phyloP scores from a whole-genome alignment of 2,113 vertebrate genomes.

The Rynchops niger region DNA sequence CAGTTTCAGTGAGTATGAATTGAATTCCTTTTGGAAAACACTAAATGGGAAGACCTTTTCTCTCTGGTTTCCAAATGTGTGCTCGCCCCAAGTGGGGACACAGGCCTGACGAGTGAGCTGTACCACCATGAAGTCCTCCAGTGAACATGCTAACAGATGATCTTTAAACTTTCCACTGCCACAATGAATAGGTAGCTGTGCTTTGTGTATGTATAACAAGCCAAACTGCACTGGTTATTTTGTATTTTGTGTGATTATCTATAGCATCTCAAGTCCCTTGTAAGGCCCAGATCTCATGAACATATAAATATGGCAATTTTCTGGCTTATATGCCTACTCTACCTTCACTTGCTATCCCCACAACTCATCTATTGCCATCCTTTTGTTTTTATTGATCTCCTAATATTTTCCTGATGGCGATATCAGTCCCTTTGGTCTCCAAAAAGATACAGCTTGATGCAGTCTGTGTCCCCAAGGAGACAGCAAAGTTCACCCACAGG shows the following conservation, averaged over 20 bases:
- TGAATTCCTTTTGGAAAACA: not conserved
- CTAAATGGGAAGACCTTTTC: not conserved
- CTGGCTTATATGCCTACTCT: not conserved
- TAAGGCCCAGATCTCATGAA: not conserved
- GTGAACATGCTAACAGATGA: fast-evolving
- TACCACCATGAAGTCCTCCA: not conserved
- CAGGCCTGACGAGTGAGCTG: not conserved
- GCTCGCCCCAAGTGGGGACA: not conserved
- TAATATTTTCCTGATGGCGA: not conserved
- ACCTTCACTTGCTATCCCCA: not conserved
- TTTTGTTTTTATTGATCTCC: not conserved
- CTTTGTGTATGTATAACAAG: not conserved
- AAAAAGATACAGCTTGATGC: not conserved
- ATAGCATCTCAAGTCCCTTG: not conserved
- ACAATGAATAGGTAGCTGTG: not conserved
- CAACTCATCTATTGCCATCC: not conserved
- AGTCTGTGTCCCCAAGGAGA: not conserved
- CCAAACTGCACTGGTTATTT: not conserved
- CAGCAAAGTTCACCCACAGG: not conserved
- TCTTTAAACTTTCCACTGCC: not conserved
- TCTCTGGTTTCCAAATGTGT: not conserved
- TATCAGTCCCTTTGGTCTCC: not conserved
- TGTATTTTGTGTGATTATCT: not conserved
- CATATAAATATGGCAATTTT: not conserved
- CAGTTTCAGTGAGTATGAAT: not conserved